Base-by-base conservation (phyloP, 23 tunicate genomes). In the Ascidia mentula region DNA sequence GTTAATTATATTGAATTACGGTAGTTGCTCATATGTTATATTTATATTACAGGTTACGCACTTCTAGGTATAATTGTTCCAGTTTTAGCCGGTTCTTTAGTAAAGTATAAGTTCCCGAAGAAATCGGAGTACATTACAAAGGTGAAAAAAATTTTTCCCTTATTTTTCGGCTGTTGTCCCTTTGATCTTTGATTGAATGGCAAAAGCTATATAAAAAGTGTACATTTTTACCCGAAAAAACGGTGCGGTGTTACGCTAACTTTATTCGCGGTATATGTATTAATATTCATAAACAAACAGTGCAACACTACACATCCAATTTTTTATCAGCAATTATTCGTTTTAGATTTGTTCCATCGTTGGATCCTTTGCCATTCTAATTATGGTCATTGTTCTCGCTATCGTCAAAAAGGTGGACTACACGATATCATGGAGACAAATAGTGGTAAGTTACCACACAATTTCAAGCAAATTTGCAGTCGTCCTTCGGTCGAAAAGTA, bases 91-190 rank as follows among this genome's bases (percentile, higher is more conserved):
- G 89, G 89, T 5, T 20, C 79, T 3, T 15, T 85, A 3, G 60
- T 85, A 20, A 85, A 85, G 46, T 78, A 61, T 26, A 69, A 78
- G 38, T 36, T 85, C 8, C 89, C 89, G 31, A 37, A 78, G 31
- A 37, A 70, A 18, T 37, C 76, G 5, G 78, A 70, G 40, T 77
- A 72, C 32, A 34, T 85, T 22, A 77, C 89, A 12, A 78, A 78
- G 78, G 89, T 85, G 28, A 74, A 18, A 38, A 37, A 6, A 9
- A 13, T 24, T 17, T 30, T 32, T 18, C 28, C 28, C 28, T 17
- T 69, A 32, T 69, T n/a, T 24, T 24, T 17, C 28, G 12, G n/a
- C n/a, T n/a, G n/a, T n/a, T n/a, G n/a, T n/a, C n/a, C n/a, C n/a
- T n/a, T n/a, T n/a, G n/a, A n/a, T n/a, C n/a, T n/a, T n/a, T n/a